Percentiles rank a stretch among this genome's conserved stretches.
Conservation (phyloP, 2,888 invertebrate species). For the Cantharis rustica region DNA sequence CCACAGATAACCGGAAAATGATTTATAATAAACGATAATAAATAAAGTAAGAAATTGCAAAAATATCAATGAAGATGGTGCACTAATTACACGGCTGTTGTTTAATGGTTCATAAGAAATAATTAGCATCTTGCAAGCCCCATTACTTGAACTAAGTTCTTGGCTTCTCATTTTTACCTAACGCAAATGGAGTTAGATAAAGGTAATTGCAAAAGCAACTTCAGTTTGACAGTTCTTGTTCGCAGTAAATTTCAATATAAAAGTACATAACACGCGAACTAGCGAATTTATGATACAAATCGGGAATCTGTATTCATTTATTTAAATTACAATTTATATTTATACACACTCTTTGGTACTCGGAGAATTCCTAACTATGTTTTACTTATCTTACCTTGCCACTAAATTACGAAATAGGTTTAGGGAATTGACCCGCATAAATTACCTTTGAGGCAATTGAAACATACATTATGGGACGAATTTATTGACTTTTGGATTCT, state of each 20-base stretch:
- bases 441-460: conserved; percentile 9
- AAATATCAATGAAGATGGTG: background rate
- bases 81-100: background rate
- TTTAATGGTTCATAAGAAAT: background rate
- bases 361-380: conserved; percentile 14
- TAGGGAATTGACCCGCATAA: conserved; percentile 15
- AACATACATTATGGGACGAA: background rate
- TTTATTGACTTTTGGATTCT: background rate
- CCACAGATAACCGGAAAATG: background rate
- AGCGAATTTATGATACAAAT: conserved; percentile 39
- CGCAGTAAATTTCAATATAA: conserved; percentile 17
- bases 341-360: conserved; percentile 30
- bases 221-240: conserved; percentile 18
- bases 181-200: conserved; percentile 6
- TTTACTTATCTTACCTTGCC: conserved; percentile 9
- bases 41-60: background rate
- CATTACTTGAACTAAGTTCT: background rate
- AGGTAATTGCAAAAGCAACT: conserved; percentile 21
- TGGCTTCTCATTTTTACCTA: background rate
- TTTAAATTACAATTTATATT: conserved; percentile 39
- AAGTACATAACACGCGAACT: conserved; percentile 16
- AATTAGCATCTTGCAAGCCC: background rate
- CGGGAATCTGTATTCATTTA: conserved; percentile 40
- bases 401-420: conserved; percentile 10
- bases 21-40: background rate